A percentile compares a stretch with the other conserved stretches of the same genome.
These are phyloP conservation scores for Prosapia bicincta DNA, from an alignment of 2,888 invertebrate genomes.

Conservation along the genomic window DNA sequence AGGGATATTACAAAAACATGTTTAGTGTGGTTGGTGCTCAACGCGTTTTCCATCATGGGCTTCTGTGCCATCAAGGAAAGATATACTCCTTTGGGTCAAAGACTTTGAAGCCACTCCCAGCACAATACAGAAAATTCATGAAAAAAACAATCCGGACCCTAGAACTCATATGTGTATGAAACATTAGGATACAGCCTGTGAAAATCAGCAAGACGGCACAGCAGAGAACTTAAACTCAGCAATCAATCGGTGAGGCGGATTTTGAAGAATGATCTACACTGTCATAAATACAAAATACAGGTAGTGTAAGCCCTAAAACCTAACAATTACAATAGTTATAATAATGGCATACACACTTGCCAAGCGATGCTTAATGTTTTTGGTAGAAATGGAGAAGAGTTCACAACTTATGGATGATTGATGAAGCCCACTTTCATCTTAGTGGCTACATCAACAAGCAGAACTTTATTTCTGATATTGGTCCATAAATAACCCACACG, in stretches of 20 bases:
- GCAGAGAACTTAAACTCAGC: background rate
- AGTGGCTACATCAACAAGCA: slow-evolving; percentile 8
- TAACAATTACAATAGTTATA: background rate
- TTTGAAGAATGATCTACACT: background rate
- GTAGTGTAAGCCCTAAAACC: background rate
- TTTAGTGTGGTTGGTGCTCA: background rate
- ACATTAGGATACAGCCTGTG: background rate
- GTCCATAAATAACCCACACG: background rate
- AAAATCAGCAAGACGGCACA: background rate
- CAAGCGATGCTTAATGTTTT: slow-evolving; percentile 9
- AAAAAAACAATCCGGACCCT: background rate
- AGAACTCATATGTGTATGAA: background rate
- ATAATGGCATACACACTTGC: slow-evolving; percentile 9
- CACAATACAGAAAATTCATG: background rate
- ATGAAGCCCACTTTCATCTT: slow-evolving; percentile 11
- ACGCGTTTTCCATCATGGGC: background rate
- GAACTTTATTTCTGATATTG: slow-evolving; percentile 4
- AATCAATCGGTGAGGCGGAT: background rate
- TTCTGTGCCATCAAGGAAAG: background rate
- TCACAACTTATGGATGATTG: slow-evolving; percentile 13
- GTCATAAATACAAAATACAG: background rate
- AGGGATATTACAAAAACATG: background rate
- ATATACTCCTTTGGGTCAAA: background rate
- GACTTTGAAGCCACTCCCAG: slow-evolving; percentile 3
- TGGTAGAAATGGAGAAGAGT: slow-evolving; percentile 8